Evolutionary conservation across 1,140 invertebrate species (phyloP), one percentile per base, ranked within the genome.

Genomic region (Panonychus citri): DNA sequence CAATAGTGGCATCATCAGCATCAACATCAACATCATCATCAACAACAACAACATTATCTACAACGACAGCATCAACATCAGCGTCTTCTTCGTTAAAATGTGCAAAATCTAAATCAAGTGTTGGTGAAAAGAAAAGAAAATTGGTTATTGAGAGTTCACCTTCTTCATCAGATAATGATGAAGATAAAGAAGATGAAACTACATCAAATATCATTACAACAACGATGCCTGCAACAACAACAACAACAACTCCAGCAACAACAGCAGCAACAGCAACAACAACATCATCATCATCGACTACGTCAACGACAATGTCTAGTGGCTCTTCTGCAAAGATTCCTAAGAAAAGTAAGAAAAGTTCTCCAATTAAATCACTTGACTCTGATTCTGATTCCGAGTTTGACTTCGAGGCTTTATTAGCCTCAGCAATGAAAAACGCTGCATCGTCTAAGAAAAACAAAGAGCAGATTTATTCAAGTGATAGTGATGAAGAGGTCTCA

Each of bases 111-210:
- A 59, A 56, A 13, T 50, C 17, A 59, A 59, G 27, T 57, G 57
- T 19, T 53, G 21, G n/a, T 30, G 54, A 17, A 55, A 61, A 53
- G 27, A 51, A 51, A 25, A 40, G 58, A 27, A 62, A 62, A 59
- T 46, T 59, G 26, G 58, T 58, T 8, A 59, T 62, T 43, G 40
- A 58, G 34, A 62, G 58, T 42, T 59, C 58, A 26, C 56, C 56
- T 51, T 51, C 49, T 3, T 51, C 49, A 5, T 51, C 49, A n/a
- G 26, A 51, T 30, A 24, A 51, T 30, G 49, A 51, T 21, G 49
- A 51, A 10, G 49, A 50, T 28, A 24, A n/a, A n/a, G 43, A 46
- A 10, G 43, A 24, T 46, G 43, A 46, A n/a, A 8, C 15, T 34
- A 5, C 30, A 34, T 34, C 30, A 7, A 12, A 12, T 34, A 34